Evolutionary conservation across 2,797 vertebrate genomes (phyloP).

Genomic region (Alauda arvensis): DNA sequence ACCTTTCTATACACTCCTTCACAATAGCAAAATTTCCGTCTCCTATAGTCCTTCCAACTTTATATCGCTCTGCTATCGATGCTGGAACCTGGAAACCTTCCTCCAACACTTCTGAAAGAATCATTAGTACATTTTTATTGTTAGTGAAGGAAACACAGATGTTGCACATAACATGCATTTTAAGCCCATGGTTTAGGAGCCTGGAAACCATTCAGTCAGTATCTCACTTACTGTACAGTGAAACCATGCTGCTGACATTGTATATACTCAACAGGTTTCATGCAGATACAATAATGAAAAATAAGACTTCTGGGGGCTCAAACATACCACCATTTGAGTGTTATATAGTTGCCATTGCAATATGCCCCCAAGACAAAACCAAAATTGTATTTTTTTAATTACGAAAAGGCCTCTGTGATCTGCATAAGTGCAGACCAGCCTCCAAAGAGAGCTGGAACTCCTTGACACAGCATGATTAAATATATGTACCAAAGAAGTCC

Average conservation of each 20-base stretch:
- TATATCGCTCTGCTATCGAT: slow-evolving; percentile 93
- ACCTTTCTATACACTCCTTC: slow-evolving; percentile 94
- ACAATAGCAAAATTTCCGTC: slow-evolving; percentile 97
- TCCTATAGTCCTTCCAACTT: slow-evolving; percentile 92
- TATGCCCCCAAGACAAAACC: slow-evolving; percentile 39
- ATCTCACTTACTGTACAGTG: slow-evolving; percentile 45
- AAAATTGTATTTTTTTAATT: slow-evolving; percentile 53
- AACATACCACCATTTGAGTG: slow-evolving; percentile 20
- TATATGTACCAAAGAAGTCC: slow-evolving; percentile 63
- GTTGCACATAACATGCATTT: slow-evolving; percentile 61
- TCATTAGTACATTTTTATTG: slow-evolving; percentile 70
- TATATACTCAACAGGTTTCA: slow-evolving; percentile 55
- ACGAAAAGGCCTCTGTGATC: slow-evolving; percentile 40
- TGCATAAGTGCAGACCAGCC: slow-evolving; percentile 35
- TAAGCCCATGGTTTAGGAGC: slow-evolving; percentile 32
- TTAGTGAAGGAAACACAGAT: slow-evolving; percentile 67
- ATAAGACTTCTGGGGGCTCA: slow-evolving; percentile 39
- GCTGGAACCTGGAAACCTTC: slow-evolving; percentile 86
- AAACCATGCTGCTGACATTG: slow-evolving; percentile 35
- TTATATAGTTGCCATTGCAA: neutral
- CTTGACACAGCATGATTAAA: slow-evolving; percentile 60
- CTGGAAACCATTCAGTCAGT: slow-evolving; percentile 54
- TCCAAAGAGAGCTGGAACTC: slow-evolving; percentile 25
- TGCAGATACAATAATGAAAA: slow-evolving; percentile 57
- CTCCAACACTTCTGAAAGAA: slow-evolving; percentile 83